phyloP scores from a whole-genome alignment of 2,888 invertebrate species.

The Amaurobius ferox region DNA sequence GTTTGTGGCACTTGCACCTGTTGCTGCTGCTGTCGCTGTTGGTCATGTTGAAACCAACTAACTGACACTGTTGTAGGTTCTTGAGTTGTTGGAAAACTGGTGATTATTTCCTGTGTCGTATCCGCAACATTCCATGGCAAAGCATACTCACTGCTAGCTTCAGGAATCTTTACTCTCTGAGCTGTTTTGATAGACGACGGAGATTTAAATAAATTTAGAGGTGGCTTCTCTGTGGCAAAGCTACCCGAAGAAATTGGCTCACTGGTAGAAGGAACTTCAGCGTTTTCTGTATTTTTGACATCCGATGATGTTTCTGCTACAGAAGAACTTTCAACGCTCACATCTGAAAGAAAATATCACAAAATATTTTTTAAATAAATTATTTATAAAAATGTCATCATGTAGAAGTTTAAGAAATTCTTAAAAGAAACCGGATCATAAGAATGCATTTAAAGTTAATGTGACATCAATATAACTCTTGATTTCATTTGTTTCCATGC shows the following conservation, averaged over 20 bases:
- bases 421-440: neutral
- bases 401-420: neutral
- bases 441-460: neutral
- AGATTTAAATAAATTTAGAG: slow-evolving; percentile 29
- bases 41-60: neutral
- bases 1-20: neutral
- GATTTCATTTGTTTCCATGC: no score
- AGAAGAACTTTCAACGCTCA: slow-evolving; percentile 3
- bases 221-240: slow-evolving; percentile 14
- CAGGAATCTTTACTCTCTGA: slow-evolving; percentile 50
- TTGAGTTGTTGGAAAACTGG: slow-evolving; percentile 9
- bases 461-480: no score
- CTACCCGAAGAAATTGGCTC: neutral
- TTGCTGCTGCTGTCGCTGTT: neutral
- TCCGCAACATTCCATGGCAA: slow-evolving; percentile 41
- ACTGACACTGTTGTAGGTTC: slow-evolving; percentile 12
- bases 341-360: slow-evolving; percentile 22
- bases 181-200: slow-evolving; percentile 59
- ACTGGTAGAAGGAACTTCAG: neutral
- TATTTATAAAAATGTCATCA: neutral
- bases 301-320: slow-evolving; percentile 15
- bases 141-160: slow-evolving; percentile 38
- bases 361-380: neutral
- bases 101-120: slow-evolving; percentile 5
- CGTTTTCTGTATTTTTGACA: slow-evolving; percentile 29